A percentile compares a stretch with the other conserved stretches of the same genome.
These are phyloP conservation scores for Centropristis striata DNA, from an alignment of 2,113 vertebrate species.

Conservation along the genomic window DNA sequence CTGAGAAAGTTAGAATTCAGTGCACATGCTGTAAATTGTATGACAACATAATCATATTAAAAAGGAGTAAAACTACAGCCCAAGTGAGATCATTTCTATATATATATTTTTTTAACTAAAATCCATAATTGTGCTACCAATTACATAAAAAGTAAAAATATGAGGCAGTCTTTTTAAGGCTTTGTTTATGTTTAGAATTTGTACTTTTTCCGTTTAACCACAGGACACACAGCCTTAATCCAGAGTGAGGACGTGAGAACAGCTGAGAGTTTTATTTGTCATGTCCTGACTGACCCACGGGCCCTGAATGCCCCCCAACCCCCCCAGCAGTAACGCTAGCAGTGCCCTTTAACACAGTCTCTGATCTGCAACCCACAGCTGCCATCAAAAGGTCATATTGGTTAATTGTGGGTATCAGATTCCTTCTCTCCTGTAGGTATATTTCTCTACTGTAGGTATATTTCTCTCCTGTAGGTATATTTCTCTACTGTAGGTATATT, in stretches of 20 bases:
- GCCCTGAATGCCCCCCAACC: not conserved
- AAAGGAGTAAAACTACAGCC: not conserved
- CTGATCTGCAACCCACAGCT: not conserved
- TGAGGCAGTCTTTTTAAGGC: not conserved
- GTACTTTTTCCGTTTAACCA: not conserved
- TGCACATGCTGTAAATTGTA: not conserved
- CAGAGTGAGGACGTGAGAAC: not conserved
- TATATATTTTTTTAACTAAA: not conserved
- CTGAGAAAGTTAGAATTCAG: not conserved
- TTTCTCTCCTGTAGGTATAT: too few relatives aligned
- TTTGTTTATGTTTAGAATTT: not conserved
- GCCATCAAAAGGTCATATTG: not conserved
- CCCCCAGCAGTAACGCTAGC: not conserved
- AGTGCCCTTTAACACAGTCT: slow-evolving; percentile 17
- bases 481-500: not conserved
- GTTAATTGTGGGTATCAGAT: not conserved
- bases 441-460: not conserved
- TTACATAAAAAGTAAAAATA: not conserved
- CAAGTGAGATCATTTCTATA: too few relatives aligned
- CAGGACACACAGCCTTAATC: not conserved
- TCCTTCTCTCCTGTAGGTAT: not conserved
- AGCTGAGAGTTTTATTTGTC: not conserved
- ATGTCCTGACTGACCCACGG: not conserved
- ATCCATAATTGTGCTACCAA: not conserved
- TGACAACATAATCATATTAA: too few relatives aligned